These are phyloP conservation scores for Bufo gargarizans DNA, from an alignment of 2,113 vertebrate species.

Conservation along the genomic window DNA sequence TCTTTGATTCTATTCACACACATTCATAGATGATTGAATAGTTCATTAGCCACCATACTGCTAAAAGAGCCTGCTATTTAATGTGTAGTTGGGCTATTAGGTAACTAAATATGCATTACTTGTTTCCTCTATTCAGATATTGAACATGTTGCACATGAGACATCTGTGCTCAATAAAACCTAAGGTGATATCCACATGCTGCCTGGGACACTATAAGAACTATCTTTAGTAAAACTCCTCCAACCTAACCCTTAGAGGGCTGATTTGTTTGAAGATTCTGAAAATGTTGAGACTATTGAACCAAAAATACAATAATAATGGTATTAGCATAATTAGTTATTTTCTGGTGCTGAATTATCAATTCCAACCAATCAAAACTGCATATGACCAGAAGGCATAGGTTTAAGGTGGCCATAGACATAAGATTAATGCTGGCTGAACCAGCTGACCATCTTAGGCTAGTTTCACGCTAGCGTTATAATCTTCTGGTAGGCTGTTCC, in stretches of 20 bases:
- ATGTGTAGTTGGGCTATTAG: constrained; percentile 44
- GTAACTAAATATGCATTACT: constrained; percentile 43
- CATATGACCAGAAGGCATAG: too few relatives aligned
- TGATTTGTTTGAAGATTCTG: not conserved
- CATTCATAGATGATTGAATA: constrained; percentile 22
- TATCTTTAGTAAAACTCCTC: not conserved
- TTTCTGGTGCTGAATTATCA: too few relatives aligned
- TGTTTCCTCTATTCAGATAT: constrained; percentile 30
- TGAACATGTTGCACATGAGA: constrained; percentile 32
- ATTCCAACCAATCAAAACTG: too few relatives aligned
- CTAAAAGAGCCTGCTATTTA: constrained; percentile 31
- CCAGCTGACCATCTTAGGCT: too few relatives aligned
- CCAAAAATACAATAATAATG: not conserved
- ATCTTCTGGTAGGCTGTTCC: too few relatives aligned
- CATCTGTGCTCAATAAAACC: constrained; percentile 32
- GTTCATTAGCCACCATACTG: constrained; percentile 33
- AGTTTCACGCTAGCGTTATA: too few relatives aligned
- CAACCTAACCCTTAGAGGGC: not conserved
- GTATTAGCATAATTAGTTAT: not conserved
- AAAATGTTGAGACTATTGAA: not conserved
- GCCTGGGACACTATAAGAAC: not conserved
- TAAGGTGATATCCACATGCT: constrained; percentile 20
- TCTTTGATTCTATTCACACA: constrained; percentile 32
- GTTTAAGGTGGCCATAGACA: too few relatives aligned
- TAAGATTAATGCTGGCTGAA: too few relatives aligned